Base-by-base conservation (phyloP, 2,888 invertebrate genomes). In the Heliconius cydno region DNA sequence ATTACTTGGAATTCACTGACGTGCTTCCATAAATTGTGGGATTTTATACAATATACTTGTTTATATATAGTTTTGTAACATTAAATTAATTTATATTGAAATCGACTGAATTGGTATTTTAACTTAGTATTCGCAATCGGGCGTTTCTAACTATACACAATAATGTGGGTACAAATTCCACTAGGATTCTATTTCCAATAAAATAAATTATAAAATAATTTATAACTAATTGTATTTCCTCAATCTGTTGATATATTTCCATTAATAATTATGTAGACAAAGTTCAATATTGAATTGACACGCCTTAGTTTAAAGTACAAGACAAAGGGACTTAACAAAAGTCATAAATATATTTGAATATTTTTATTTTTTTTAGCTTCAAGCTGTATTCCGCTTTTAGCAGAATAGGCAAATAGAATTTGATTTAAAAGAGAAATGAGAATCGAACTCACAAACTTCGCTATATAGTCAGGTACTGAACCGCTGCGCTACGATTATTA, bases 1-100 rank as follows among this genome's bases (percentile, higher is more conserved):
- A 34, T 28, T 78, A 28, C 78, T 68, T n/a, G 46, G 68, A 74
- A 78, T 57, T 68, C 19, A 63, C 41, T 60, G n/a, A 66, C n/a
- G 22, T n/a, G 38, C 15, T 63, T 63, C 46, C n/a, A 30, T 2
- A 15, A 52, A 72, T 22, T 28, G 15, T 63, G 25, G 15, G 6
- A 65, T 63, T 74, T 63, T 65, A 65, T 57, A 65, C 4, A 60
- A 60, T 60, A n/a, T 12, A 22, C 7, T 52, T 52, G 22, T 19
- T 52, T 60, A 46, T 13, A n/a, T n/a, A 60, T n/a, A 60, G n/a
- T 60, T 60, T 12, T n/a, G 12, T 60, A n/a, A 60, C 1, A 10
- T 60, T 60, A 60, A 10, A 60, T n/a, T 10, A n/a, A 60, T n/a
- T 10, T n/a, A n/a, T 60, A 60, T 60, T 60, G 10, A n/a, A 60